Percentiles rank a stretch among this genome's conserved stretches.
Conservation (phyloP, 2,888 invertebrate genomes). For the Argyresthia goedartella region DNA sequence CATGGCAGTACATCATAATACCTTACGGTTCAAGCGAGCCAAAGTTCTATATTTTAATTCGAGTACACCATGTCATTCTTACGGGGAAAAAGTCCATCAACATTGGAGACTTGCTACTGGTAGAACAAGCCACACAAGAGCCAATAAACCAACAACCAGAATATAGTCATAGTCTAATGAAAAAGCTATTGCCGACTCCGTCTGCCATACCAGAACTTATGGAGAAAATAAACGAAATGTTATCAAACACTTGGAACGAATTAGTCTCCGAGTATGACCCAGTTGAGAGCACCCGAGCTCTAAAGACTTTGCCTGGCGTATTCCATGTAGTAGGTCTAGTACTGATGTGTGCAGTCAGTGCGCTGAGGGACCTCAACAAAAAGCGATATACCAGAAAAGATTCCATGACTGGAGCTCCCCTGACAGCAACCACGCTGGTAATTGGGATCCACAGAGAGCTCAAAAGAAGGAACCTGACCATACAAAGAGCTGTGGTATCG, state of each 20-base stretch:
- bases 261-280: conserved; percentile 85
- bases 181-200: conserved; percentile 70
- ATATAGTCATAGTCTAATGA: conserved; percentile 52
- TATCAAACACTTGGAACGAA: conserved; percentile 84
- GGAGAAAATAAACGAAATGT: conserved; percentile 75
- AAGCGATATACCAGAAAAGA: conserved; percentile 44
- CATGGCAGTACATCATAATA: conserved; percentile 86
- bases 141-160: conserved; percentile 30
- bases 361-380: conserved; percentile 73
- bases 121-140: conserved; percentile 60
- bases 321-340: conserved; percentile 74
- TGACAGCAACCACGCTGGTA: conserved; percentile 56
- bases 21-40: conserved; percentile 67
- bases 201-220: conserved; percentile 76
- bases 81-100: conserved; percentile 78
- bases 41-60: conserved; percentile 77
- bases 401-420: conserved; percentile 35
- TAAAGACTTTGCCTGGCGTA: conserved; percentile 71
- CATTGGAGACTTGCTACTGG: conserved; percentile 79
- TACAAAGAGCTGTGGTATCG: conserved; percentile 51
- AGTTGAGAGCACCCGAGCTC: conserved; percentile 76
- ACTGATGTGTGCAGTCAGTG: conserved; percentile 75
- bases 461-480: conserved; percentile 46
- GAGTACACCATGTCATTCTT: conserved; percentile 82
- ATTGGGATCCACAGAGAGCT: conserved; percentile 46